A percentile compares a stretch with the other conserved stretches of the same genome.
These are phyloP conservation scores for Archivesica marissinica DNA, from an alignment of 1,140 invertebrate genomes.

Conservation along the genomic window DNA sequence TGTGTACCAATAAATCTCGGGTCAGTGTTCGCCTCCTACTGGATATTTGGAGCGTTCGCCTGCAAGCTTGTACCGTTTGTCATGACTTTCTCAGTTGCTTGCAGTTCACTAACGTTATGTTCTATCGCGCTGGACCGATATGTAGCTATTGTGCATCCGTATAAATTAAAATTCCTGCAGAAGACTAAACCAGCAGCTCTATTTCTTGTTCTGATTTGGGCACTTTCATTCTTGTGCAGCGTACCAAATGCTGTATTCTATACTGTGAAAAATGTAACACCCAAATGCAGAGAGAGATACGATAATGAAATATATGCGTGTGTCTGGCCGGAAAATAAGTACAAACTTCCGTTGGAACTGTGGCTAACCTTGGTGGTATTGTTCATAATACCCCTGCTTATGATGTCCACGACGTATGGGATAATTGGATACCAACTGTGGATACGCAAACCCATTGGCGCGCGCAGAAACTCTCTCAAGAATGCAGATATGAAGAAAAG, in stretches of 20 bases:
- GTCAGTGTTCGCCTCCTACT: conserved; percentile 63
- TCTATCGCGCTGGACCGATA: conserved; percentile 78
- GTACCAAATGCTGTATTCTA: conserved; percentile 69
- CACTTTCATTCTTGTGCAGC: conserved; percentile 89
- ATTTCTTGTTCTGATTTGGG: conserved; percentile 95
- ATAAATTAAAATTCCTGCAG: conserved; percentile 88
- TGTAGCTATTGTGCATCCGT: conserved; percentile 75
- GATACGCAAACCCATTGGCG: conserved; percentile 61
- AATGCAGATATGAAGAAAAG: conserved; percentile 68
- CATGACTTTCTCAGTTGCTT: conserved; percentile 71
- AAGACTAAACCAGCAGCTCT: conserved; percentile 88
- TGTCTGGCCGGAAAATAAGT: conserved; percentile 51
- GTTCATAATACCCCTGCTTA: conserved; percentile 65
- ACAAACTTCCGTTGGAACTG: conserved; percentile 54
- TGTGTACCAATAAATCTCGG: conserved; percentile 71
- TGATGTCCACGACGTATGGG: conserved; percentile 68
- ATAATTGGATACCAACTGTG: conserved; percentile 72
- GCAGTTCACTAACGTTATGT: conserved; percentile 74
- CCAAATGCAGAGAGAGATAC: not conserved
- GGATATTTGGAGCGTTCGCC: conserved; percentile 71
- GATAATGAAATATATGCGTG: conserved; percentile 49
- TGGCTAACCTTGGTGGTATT: conserved; percentile 70
- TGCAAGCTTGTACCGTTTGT: conserved; percentile 75
- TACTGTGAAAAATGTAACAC: conserved; percentile 47
- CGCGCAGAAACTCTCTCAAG: conserved; percentile 33